Conservation (phyloP, 23 tunicate species). For the Halocynthia roretzi region DNA sequence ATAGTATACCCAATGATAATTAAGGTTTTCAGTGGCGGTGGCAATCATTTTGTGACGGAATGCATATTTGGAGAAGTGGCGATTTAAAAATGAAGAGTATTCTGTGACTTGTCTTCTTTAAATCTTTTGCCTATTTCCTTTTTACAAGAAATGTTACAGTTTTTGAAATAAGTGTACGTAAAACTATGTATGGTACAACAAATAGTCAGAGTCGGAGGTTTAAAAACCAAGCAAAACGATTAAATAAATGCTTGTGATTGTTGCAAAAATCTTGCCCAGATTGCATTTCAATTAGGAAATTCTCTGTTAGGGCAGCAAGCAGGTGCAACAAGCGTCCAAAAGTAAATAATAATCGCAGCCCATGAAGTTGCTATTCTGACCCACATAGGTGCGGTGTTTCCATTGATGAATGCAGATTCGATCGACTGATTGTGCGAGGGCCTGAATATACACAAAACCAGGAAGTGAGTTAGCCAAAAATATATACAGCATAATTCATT, state of each 20-base stretch:
- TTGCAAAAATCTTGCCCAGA: not conserved
- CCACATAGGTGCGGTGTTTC: slow-evolving; percentile 24
- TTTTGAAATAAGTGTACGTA: no score
- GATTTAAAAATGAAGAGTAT: no score
- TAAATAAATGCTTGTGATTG: not conserved
- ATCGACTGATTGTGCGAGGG: not conserved
- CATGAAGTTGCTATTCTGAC: slow-evolving; percentile 16
- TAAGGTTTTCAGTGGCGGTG: no score
- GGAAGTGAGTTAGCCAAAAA: not conserved
- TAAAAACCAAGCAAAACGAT: no score
- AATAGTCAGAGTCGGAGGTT: no score
- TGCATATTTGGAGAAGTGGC: no score
- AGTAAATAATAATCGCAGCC: slow-evolving; percentile 20
- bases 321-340: slow-evolving; percentile 20
- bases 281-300: slow-evolving; percentile 6
- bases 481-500: not conserved
- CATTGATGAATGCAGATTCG: not conserved
- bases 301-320: slow-evolving; percentile 27
- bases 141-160: no score
- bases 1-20: no score
- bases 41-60: no score
- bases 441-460: not conserved
- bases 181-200: no score
- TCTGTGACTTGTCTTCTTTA: no score
- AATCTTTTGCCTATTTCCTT: no score